These are phyloP conservation scores for Nixonia krombeini DNA, from an alignment of 1,140 invertebrate species.

Conservation along the genomic window DNA sequence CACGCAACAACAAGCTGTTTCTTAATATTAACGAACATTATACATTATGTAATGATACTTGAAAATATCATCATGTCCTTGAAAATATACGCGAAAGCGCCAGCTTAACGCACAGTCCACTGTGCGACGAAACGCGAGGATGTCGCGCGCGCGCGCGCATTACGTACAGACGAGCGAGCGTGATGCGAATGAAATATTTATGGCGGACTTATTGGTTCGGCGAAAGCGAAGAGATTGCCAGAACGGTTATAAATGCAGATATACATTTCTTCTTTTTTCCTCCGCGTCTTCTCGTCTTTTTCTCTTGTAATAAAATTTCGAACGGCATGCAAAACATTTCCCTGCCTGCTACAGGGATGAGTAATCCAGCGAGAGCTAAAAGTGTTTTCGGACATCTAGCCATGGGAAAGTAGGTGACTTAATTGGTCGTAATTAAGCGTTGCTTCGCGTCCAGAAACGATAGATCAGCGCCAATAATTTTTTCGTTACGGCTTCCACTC, in stretches of 20 bases:
- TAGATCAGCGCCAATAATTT: background rate
- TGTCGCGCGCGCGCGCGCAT: constrained; percentile 48
- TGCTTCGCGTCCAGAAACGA: constrained; percentile 19
- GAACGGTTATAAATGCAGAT: constrained; percentile 43
- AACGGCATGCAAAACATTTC: constrained; percentile 25
- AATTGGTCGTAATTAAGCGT: constrained; percentile 36
- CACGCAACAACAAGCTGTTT: too few relatives aligned
- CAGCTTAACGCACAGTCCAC: too few relatives aligned
- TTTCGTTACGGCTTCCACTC: too few relatives aligned
- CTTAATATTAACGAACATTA: too few relatives aligned
- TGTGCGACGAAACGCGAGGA: constrained; percentile 39
- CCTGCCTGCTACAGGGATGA: constrained; percentile 33
- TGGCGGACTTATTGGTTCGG: constrained; percentile 54
- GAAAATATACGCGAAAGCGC: too few relatives aligned
- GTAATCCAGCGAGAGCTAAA: constrained; percentile 38
- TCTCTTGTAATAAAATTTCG: constrained; percentile 35
- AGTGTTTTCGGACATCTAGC: constrained; percentile 41
- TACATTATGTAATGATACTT: too few relatives aligned
- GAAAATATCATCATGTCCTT: too few relatives aligned
- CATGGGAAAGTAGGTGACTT: constrained; percentile 29
- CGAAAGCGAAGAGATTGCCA: constrained; percentile 47
- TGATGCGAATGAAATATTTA: constrained; percentile 58
- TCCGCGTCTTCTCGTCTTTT: constrained; percentile 5
- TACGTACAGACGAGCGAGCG: constrained; percentile 49
- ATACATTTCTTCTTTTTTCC: constrained; percentile 4